Conservation (phyloP, 2,797 vertebrate genomes). For the Adrianichthys oophorus region DNA sequence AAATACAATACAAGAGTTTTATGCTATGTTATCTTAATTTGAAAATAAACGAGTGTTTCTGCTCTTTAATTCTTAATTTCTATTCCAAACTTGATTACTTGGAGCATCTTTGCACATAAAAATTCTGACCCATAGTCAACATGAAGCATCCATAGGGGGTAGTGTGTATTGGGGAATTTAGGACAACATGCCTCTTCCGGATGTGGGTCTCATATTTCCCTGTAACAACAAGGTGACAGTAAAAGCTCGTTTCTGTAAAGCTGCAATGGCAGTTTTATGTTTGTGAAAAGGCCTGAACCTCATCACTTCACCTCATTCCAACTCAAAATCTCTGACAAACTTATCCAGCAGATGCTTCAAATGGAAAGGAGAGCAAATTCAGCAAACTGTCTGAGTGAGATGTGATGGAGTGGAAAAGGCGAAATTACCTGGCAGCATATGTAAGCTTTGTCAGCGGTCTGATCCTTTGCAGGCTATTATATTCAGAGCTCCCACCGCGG, state of each 20-base stretch:
- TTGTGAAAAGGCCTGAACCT: slow-evolving; percentile 37
- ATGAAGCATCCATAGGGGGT: slow-evolving; percentile 25
- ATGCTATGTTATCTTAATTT: too few species aligned
- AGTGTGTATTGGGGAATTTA: slow-evolving; percentile 31
- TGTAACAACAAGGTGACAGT: slow-evolving; percentile 19
- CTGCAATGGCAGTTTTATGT: background rate
- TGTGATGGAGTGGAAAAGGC: background rate
- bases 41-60: too few species aligned
- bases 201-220: slow-evolving; percentile 34
- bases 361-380: slow-evolving; percentile 14
- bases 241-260: slow-evolving; percentile 4
- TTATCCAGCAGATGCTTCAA: background rate
- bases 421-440: slow-evolving; percentile 66
- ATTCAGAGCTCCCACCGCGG: slow-evolving; percentile 59
- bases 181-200: slow-evolving; percentile 32
- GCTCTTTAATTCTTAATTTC: too few species aligned
- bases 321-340: slow-evolving; percentile 4
- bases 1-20: too few species aligned
- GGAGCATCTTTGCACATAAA: too few species aligned
- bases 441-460: slow-evolving; percentile 59
- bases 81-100: too few species aligned
- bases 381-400: slow-evolving; percentile 8
- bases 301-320: slow-evolving; percentile 9
- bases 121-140: too few species aligned
- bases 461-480: slow-evolving; percentile 51